These are phyloP conservation scores for Fragum fragum DNA, from an alignment of 2,888 invertebrate genomes.

Conservation along the genomic window DNA sequence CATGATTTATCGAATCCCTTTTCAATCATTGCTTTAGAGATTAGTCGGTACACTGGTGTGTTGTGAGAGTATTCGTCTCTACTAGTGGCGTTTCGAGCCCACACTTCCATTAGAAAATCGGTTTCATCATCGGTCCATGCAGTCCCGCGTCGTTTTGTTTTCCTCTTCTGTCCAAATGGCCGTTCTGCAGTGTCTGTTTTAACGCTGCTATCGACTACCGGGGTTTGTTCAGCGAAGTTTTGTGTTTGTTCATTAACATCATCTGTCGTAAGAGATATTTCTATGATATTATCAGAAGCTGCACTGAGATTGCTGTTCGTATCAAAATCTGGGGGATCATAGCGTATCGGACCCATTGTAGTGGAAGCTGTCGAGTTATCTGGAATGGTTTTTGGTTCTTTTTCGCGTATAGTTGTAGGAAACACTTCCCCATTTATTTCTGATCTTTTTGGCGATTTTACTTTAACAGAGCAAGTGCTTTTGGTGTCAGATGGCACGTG, in stretches of 20 bases:
- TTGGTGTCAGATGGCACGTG: background rate
- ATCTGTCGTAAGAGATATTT: background rate
- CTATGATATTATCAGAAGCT: background rate
- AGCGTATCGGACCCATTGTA: background rate
- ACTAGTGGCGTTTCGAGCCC: constrained; percentile 52
- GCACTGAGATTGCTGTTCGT: background rate
- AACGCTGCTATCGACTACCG: background rate
- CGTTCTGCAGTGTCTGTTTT: background rate
- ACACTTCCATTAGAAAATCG: constrained; percentile 61
- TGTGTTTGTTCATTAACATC: background rate
- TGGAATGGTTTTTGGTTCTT: background rate
- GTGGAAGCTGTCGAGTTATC: background rate
- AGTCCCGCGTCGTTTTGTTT: constrained; percentile 50
- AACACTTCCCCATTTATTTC: background rate
- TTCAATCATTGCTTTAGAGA: constrained; percentile 52
- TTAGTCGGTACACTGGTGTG: constrained; percentile 60
- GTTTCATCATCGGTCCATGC: constrained; percentile 66
- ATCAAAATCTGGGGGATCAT: background rate
- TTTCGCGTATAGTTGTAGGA: background rate
- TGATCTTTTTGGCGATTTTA: background rate
- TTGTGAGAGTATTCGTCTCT: constrained; percentile 44
- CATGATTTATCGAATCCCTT: constrained; percentile 55
- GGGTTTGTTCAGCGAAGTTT: background rate
- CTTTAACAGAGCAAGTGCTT: background rate
- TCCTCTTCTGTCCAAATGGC: constrained; percentile 14